Evolutionary conservation across 2,888 invertebrate species (phyloP), one percentile per base, ranked within the genome.

Genomic region (Yponomeuta plumbellus): DNA sequence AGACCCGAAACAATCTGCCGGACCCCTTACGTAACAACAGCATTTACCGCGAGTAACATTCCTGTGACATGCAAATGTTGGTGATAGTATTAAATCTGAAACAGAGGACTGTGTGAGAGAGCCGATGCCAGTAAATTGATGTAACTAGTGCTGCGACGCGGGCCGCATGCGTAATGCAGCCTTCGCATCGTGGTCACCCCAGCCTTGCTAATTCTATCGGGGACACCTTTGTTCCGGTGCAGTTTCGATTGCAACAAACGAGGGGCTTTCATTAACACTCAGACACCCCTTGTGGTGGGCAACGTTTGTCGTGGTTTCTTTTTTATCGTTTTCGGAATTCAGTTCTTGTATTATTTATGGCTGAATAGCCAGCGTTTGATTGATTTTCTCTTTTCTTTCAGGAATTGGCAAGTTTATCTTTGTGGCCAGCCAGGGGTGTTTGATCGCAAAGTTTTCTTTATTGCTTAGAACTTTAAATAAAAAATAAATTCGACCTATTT

Each of bases 31-130:
- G 78, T 81, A 79, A 81, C 79, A 76, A 52, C 79, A 79, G 75
- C 75, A 80, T 76, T 80, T 78, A 81, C 80, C 80, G 57, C 13
- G 44, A 52, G 20, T n/a, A 64, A 61, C 44, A 34, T 21, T 78
- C 84, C 88, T 90, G 83, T 91, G 90, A 85, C 86, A 91, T 90
- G 90, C 90, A 91, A 91, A 91, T 91, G 86, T 84, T 84, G 80
- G 79, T 88, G 85, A 90, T 91, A 81, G 80, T 84, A 88, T 91
- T 89, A 90, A 89, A 88, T 86, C 84, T 80, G 75, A 80, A 80
- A 83, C 80, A 81, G 82, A 76, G 81, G 80, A 80, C 79, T 80
- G 81, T 78, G 78, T 74, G 75, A 75, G 75, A 73, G 74, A 80
- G 75, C 77, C 81, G 80, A 81, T 73, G 70, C 71, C 67, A 69